phyloP scores from a whole-genome alignment of 2,888 invertebrate genomes.

The Dromius quadrimaculatus region DNA sequence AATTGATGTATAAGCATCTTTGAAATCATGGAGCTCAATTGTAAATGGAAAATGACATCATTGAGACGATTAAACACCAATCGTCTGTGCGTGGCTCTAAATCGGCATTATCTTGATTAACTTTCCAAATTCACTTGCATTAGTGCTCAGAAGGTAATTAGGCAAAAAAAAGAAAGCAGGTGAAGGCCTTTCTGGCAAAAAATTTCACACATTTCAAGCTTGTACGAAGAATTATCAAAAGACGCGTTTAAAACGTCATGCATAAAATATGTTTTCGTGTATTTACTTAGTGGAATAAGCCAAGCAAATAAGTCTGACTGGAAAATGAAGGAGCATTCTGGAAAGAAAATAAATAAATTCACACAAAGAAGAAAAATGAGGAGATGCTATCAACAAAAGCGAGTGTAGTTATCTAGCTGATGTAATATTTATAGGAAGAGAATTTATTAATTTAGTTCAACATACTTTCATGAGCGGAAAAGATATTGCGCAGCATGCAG shows the following conservation, averaged over 20 bases:
- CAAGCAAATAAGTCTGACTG: slow-evolving; percentile 17
- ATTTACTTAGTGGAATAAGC: slow-evolving; percentile 18
- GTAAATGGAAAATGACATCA: too few relatives aligned
- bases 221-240: not conserved
- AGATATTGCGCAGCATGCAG: slow-evolving; percentile 11
- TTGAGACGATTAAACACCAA: not conserved
- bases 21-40: too few relatives aligned
- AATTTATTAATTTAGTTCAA: slow-evolving; percentile 20
- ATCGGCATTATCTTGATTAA: not conserved
- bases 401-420: slow-evolving; percentile 33
- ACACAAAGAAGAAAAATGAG: not conserved
- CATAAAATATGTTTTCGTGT: slow-evolving; percentile 15
- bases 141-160: too few relatives aligned
- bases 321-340: slow-evolving; percentile 16
- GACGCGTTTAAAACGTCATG: slow-evolving; percentile 7
- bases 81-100: not conserved
- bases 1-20: too few relatives aligned
- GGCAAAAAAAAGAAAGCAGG: too few relatives aligned
- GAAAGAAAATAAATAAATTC: slow-evolving; percentile 24
- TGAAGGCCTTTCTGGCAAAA: too few relatives aligned
- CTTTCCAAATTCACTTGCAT: too few relatives aligned
- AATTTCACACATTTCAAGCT: slow-evolving; percentile 1
- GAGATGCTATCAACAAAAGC: slow-evolving; percentile 14
- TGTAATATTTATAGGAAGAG: slow-evolving; percentile 35
- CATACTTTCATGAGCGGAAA: slow-evolving; percentile 6